Evolutionary conservation across 2,888 invertebrate genomes (phyloP).

Genomic region (Orthosia incerta): DNA sequence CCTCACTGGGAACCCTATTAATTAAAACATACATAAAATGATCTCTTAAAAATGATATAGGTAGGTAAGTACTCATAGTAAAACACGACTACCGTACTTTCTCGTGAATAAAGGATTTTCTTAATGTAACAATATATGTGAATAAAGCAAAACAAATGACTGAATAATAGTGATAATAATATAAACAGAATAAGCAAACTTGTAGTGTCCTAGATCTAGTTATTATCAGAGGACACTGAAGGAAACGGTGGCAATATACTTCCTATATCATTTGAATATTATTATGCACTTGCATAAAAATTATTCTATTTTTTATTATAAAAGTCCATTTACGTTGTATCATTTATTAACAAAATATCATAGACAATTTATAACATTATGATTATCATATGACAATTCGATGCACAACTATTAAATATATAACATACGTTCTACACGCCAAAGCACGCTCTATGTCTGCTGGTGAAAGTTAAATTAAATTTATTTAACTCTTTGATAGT

Average conservation of each 20-base stretch:
- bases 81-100: slow-evolving; percentile 11
- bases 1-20: slow-evolving; percentile 8
- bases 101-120: slow-evolving; percentile 7
- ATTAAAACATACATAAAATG: slow-evolving; percentile 12
- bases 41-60: slow-evolving; percentile 9
- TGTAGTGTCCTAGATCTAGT: slow-evolving; percentile 17
- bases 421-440: slow-evolving; percentile 1
- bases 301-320: slow-evolving; percentile 24
- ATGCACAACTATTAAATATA: slow-evolving; percentile 40
- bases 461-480: neutral
- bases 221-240: slow-evolving; percentile 9
- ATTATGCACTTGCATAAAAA: slow-evolving; percentile 33
- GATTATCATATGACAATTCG: slow-evolving; percentile 40
- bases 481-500: slow-evolving; percentile 7
- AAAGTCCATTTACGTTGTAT: slow-evolving; percentile 26
- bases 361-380: slow-evolving; percentile 16
- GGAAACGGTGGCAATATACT: slow-evolving; percentile 25
- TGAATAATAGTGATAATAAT: neutral
- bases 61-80: slow-evolving; percentile 20
- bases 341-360: slow-evolving; percentile 3
- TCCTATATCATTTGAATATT: slow-evolving; percentile 23
- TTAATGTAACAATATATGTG: slow-evolving; percentile 3
- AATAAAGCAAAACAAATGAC: slow-evolving; percentile 8
- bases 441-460: slow-evolving; percentile 13
- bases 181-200: neutral